Conservation (phyloP, 2,888 invertebrate species). For the Vanessa cardui region DNA sequence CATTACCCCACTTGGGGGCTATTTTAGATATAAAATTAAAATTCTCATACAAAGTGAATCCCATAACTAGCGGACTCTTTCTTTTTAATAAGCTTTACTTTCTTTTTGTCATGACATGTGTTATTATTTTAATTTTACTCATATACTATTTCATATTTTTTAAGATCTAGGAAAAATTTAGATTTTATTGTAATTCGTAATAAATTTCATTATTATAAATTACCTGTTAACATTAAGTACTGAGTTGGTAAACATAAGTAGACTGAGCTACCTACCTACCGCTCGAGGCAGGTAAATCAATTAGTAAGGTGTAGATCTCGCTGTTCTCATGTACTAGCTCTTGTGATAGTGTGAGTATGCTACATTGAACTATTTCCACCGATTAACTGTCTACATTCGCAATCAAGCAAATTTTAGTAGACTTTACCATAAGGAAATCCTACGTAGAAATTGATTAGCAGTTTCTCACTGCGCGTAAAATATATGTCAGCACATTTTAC, state of each 20-base stretch:
- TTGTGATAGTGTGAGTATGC: conserved; percentile 19
- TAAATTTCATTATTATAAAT: not conserved
- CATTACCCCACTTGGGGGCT: conserved; percentile 29
- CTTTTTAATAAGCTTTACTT: not conserved
- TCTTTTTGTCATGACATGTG: too few relatives aligned
- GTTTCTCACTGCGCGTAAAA: conserved; percentile 51
- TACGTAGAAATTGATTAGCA: conserved; percentile 30
- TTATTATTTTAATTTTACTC: too few relatives aligned
- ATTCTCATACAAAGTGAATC: not conserved
- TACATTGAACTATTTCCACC: conserved; percentile 32
- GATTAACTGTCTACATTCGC: conserved; percentile 30
- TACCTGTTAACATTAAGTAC: not conserved
- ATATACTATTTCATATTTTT: too few relatives aligned
- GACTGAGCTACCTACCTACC: conserved; percentile 18
- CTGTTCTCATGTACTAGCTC: conserved; percentile 22
- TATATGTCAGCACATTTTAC: conserved; percentile 81
- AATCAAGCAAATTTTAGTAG: conserved; percentile 38
- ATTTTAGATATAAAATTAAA: conserved; percentile 23
- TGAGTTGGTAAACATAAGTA: conserved; percentile 1
- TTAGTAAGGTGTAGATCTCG: conserved; percentile 36
- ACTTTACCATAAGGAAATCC: conserved; percentile 37
- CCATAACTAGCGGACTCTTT: not conserved
- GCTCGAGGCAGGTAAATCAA: conserved; percentile 30
- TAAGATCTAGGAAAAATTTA: not conserved
- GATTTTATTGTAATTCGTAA: not conserved